phyloP scores from a whole-genome alignment of 2,797 vertebrate species.

The Sebastes alutus region DNA sequence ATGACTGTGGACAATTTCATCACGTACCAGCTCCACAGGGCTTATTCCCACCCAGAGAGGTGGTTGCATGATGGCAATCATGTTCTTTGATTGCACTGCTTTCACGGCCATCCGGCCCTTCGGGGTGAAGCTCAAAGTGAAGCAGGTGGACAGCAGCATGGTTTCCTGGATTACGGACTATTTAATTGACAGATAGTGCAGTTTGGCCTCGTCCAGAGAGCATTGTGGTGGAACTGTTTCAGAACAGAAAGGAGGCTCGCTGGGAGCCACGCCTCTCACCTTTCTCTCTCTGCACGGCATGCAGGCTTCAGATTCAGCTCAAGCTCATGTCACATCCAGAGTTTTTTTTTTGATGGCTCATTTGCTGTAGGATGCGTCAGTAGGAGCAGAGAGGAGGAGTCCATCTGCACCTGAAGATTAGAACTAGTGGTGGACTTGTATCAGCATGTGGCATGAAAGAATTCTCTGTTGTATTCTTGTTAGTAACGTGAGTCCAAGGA shows the following conservation, averaged over 20 bases:
- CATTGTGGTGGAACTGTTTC: conserved; percentile 23
- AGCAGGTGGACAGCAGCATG: conserved; percentile 50
- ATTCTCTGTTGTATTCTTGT: background rate
- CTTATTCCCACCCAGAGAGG: conserved; percentile 20
- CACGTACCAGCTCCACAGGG: background rate
- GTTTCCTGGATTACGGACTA: conserved; percentile 32
- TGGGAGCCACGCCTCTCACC: background rate
- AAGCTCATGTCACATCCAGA: background rate
- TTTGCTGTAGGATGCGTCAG: background rate
- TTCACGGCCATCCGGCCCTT: conserved; percentile 22
- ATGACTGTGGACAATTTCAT: conserved; percentile 35
- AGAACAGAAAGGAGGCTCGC: conserved; percentile 8
- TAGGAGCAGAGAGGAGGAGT: background rate
- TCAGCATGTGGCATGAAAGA: too few species aligned
- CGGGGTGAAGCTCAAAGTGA: conserved; percentile 25
- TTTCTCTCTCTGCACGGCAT: conserved; percentile 17
- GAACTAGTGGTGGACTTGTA: background rate
- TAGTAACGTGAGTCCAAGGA: background rate
- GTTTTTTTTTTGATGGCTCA: conserved; percentile 2
- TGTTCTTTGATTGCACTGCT: conserved; percentile 49
- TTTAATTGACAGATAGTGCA: conserved; percentile 54
- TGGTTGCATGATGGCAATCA: conserved; percentile 30
- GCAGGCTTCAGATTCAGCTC: conserved; percentile 5
- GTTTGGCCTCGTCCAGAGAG: conserved; percentile 29
- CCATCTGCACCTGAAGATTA: background rate